These are phyloP conservation scores for Eudasyphora cyanicolor DNA, from an alignment of 2,888 invertebrate species.

Conservation along the genomic window DNA sequence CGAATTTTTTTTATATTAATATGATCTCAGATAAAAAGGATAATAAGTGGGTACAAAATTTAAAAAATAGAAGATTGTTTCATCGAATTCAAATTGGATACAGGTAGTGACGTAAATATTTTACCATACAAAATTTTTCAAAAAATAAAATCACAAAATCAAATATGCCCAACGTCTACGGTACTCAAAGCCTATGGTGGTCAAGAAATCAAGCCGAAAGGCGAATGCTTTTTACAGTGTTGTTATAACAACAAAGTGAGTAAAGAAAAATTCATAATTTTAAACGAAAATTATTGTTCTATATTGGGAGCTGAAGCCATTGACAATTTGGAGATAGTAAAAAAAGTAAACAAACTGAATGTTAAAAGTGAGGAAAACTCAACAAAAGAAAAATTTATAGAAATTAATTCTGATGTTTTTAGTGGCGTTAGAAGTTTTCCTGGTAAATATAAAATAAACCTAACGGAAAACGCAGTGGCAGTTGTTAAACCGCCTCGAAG, in stretches of 20 bases:
- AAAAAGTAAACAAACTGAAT: slow-evolving; percentile 2
- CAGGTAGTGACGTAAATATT: no score
- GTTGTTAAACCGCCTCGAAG: no score
- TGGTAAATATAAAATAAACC: no score
- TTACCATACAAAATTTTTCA: neutral
- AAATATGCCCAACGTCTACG: neutral
- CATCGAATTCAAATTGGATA: no score
- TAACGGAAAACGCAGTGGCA: no score
- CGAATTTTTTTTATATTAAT: slow-evolving; percentile 25
- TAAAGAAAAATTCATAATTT: no score
- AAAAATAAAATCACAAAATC: neutral
- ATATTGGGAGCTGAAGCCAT: no score
- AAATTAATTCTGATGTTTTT: neutral
- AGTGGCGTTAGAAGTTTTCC: neutral
- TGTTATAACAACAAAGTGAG: slow-evolving; percentile 17
- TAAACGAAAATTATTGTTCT: no score
- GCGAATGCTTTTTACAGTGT: slow-evolving; percentile 30
- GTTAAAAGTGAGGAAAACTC: neutral
- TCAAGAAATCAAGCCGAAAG: no score
- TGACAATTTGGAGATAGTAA: no score
- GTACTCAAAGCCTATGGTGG: no score
- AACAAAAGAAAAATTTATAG: no score
- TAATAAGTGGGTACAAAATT: slow-evolving; percentile 15
- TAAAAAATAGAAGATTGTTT: slow-evolving; percentile 27
- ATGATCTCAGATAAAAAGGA: slow-evolving; percentile 17